Conservation (phyloP, 2,888 invertebrate genomes). For the Isotomurus palustris region DNA sequence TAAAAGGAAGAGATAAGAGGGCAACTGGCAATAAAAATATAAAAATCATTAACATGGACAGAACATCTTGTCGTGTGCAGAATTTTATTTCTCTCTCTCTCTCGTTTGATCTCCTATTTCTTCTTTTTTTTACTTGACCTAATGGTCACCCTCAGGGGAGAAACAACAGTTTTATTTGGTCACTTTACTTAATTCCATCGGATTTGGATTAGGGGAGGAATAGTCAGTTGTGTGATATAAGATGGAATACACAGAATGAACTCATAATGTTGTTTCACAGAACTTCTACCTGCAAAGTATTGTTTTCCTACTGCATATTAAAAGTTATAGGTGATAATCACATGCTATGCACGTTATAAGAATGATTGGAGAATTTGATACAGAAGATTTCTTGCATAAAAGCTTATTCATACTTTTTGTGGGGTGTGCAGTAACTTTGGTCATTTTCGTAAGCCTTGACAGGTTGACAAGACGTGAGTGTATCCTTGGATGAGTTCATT, state of each 20-base stretch:
- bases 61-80: not conserved
- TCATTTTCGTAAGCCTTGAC: not conserved
- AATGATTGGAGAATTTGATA: not conserved
- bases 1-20: too few species aligned
- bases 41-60: too few species aligned
- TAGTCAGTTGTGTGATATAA: too few species aligned
- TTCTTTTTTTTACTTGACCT: slow-evolving; percentile 5
- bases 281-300: too few species aligned
- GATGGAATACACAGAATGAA: not conserved
- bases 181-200: slow-evolving; percentile 19
- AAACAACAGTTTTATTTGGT: slow-evolving; percentile 22
- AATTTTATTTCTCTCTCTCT: not conserved
- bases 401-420: not conserved
- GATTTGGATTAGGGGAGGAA: slow-evolving; percentile 3
- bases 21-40: too few species aligned
- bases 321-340: not conserved
- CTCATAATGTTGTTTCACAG: too few species aligned
- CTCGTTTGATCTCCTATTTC: not conserved
- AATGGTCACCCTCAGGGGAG: slow-evolving; percentile 13
- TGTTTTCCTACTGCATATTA: too few species aligned
- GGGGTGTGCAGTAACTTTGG: not conserved
- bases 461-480: not conserved
- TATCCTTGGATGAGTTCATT: not conserved
- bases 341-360: not conserved
- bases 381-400: not conserved